These are phyloP conservation scores for Cataglyphis rosenhaueri DNA, from an alignment of 2,888 invertebrate species.

Conservation along the genomic window DNA sequence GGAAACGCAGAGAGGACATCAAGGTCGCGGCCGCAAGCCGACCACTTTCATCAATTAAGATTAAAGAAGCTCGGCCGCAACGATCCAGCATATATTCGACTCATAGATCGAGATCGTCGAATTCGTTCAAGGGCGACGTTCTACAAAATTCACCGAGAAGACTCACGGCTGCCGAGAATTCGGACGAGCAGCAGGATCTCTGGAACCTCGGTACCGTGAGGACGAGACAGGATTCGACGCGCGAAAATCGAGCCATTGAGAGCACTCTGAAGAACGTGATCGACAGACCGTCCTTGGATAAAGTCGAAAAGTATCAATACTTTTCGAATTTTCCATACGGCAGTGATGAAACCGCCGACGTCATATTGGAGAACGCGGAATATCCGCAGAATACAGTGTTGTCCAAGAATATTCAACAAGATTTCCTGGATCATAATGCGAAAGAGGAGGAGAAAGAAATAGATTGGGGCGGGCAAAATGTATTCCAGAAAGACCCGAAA, in stretches of 20 bases:
- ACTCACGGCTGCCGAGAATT: slow-evolving; percentile 4
- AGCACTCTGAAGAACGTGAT: slow-evolving; percentile 62
- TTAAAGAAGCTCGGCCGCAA: slow-evolving; percentile 37
- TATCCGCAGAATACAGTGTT: not conserved
- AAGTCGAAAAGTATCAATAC: slow-evolving; percentile 41
- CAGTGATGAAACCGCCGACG: not conserved
- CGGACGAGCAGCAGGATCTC: slow-evolving; percentile 1
- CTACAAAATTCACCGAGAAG: slow-evolving; percentile 26
- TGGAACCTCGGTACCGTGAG: not conserved
- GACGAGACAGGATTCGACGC: slow-evolving; percentile 43
- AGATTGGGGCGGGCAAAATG: slow-evolving; percentile 24
- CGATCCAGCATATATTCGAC: not conserved
- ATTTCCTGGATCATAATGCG: slow-evolving; percentile 26
- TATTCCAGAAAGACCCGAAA: slow-evolving; percentile 19
- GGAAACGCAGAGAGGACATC: slow-evolving; percentile 48
- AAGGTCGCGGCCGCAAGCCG: slow-evolving; percentile 47
- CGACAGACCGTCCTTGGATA: not conserved
- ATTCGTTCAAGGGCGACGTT: not conserved
- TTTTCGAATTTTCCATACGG: slow-evolving; percentile 28
- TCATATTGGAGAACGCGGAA: slow-evolving; percentile 13
- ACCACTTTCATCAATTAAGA: slow-evolving; percentile 27
- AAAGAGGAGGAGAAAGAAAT: not conserved
- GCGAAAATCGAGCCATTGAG: slow-evolving; percentile 70
- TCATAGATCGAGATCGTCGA: slow-evolving; percentile 24
- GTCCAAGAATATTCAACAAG: not conserved